Base-by-base conservation (phyloP, 2,113 vertebrate genomes). In the Chionis minor region DNA sequence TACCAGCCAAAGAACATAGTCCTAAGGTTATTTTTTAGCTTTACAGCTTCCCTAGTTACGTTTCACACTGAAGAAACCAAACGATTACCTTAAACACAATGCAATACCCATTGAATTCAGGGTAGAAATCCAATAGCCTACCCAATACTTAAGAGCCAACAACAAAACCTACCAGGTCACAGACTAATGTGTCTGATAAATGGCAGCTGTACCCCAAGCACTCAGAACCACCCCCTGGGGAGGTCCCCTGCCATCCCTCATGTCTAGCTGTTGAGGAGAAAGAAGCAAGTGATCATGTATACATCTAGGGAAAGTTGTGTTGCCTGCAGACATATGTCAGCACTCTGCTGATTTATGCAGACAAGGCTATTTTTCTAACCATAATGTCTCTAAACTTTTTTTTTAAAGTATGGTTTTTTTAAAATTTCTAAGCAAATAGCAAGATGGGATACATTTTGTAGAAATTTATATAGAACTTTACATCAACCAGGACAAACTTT, bases 361-460 rank as follows among this genome's bases (percentile, higher is more conserved):
- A 23, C 74, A 88, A 93, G 32, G 72, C 83, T 94, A 81, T 74
- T 95, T 91, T 92, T 91, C 56, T 86, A 89, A 77, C 24, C 42
- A 45, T 30, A 19, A 33, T 45, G 6, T 14, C 38, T 63, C 59
- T 54, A 62, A 74, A 30, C 15, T 1, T 58, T 56, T 33, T 86
- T 51, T 74, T 35, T 30, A 2, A 88, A 65, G 12, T 19, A 3
- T 59, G 1, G 38, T 38, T 23, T 70, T 67, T 32, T 38, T 18
- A 1, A 17, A 65, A 44, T 45, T 13, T 73, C 54, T 70, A 73
- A 90, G 73, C 71, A 90, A 93, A n/a, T 15, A 67, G 15, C 24
- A 90, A 61, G 44, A 66, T 19, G 30, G 52, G 44, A 40, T 72
- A 27, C 30, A 55, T 89, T 87, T 71, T 88, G 51, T 73, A 84